These are phyloP conservation scores for Jordanella pulchra DNA, from an alignment of 2,797 vertebrate species.

Conservation along the genomic window DNA sequence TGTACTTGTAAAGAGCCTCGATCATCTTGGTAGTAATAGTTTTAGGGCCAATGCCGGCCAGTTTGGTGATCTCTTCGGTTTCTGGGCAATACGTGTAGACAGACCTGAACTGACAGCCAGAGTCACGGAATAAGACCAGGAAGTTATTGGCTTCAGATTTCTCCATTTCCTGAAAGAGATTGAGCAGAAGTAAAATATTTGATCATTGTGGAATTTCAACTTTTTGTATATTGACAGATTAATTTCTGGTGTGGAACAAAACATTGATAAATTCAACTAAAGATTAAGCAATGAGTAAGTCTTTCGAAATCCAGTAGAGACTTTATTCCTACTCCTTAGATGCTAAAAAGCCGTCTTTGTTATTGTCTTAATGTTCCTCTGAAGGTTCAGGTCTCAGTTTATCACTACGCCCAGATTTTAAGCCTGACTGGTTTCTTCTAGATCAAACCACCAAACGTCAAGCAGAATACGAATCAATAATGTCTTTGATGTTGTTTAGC, in stretches of 20 bases:
- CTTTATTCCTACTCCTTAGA: no score
- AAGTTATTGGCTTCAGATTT: slow-evolving; percentile 96
- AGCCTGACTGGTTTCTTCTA: background rate
- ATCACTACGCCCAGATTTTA: no score
- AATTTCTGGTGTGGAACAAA: background rate
- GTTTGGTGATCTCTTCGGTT: slow-evolving; percentile 90
- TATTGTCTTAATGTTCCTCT: no score
- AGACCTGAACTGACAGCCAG: slow-evolving; percentile 95
- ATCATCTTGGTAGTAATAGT: slow-evolving; percentile 95
- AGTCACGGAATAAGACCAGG: slow-evolving; percentile 94
- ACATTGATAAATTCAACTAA: background rate
- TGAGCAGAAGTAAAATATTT: background rate
- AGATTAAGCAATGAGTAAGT: no score
- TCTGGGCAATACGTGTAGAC: slow-evolving; percentile 94
- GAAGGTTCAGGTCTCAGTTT: no score
- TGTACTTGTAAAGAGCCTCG: slow-evolving; percentile 96
- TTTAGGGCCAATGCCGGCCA: slow-evolving; percentile 92
- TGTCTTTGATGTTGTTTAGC: background rate
- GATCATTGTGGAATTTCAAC: background rate
- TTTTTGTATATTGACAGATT: background rate
- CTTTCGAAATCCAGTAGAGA: no score
- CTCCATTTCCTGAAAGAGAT: slow-evolving; percentile 90
- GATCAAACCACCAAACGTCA: background rate
- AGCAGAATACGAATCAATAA: background rate
- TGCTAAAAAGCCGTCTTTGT: no score